Evolutionary conservation across 2,113 vertebrate species (phyloP), one percentile per base, ranked within the genome.

Genomic region (Xenopus laevis): DNA sequence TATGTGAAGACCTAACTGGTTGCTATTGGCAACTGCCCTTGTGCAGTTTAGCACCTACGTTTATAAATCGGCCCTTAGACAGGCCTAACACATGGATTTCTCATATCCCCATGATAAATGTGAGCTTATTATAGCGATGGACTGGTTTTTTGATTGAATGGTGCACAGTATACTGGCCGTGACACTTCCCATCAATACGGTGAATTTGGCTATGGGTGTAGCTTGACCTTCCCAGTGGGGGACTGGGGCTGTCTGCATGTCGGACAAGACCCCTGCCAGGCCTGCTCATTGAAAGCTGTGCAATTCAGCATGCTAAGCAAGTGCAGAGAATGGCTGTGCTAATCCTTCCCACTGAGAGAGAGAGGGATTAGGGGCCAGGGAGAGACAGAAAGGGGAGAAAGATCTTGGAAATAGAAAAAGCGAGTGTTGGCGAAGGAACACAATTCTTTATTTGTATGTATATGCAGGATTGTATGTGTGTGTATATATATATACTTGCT

Each of bases 301-400:
- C 72, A 30, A 18, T 75, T 68, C 72, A 62, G 72, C 72, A 75
- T 75, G 72, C 72, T 75, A 68, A 75, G 72, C 45, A 75, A 75
- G 72, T 68, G 12, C 55, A 75, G 65, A 68, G 72, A 75, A 75
- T 75, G 65, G 72, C 57, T 75, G 45, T 75, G 65, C 65, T 75
- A 75, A 75, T 68, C 58, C 72, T 75, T 75, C 72, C 72, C 72
- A 75, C 72, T 75, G 72, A 75, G 72, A 75, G 65, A 75, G 65
- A 75, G 65, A 75, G 47, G 72, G 72, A 75, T 75, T 75, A 75
- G 65, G 65, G 65, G 57, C 72, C 65, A 18, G 45, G 45, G 40
- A 52, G 45, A 68, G 57, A 75, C 66, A 47, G 47, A 65, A 57
- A 68, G 72, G 64, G 72, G 46, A 68, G 61, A 64, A n/a, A 40